Evolutionary conservation across 2,113 vertebrate genomes (phyloP), one percentile per base, ranked within the genome.

Genomic region (Dasyurus viverrinus): DNA sequence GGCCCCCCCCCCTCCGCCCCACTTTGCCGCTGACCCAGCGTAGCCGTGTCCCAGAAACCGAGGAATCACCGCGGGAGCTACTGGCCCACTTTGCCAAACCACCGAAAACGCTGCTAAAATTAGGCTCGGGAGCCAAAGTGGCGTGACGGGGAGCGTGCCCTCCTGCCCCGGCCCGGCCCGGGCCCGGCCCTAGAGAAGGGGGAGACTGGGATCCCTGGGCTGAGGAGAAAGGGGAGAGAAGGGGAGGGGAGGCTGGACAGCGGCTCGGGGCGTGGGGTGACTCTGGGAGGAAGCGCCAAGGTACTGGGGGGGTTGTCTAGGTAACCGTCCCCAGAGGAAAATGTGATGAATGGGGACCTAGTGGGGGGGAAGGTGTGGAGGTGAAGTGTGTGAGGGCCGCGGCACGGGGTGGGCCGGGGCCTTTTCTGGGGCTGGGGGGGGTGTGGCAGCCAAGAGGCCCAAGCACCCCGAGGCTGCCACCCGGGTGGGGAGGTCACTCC

Each of bases 31-130:
- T 97, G 97, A 97, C 97, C 97, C 97, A 97, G 97, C 50, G 91
- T 95, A 92, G 91, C 42, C 11, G 60, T 96, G 97, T 98, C 97
- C 98, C 96, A 98, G 98, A 98, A 97, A 97, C 97, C 97, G 42
- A 93, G 94, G 57, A 96, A 97, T 95, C 97, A 96, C 97, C 94
- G 25, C 92, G 96, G 96, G 98, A 97, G 96, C 97, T 95, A 54
- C 94, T 97, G 91, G n/a, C 96, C 97, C 96, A 93, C 76, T 97
- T 97, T 97, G 96, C 47, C 54, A 57, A 95, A 92, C 95, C 96
- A 96, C 92, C 50, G 92, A 92, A 96, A 96, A 97, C 23, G 92
- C 92, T 94, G 96, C 96, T 98, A 98, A 98, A 97, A 97, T 98
- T 98, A 98, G 97, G 96, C 46, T 5, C 92, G 97, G 96, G 97